A percentile compares a stretch with the other conserved stretches of the same genome.
Evolutionary conservation across 2,797 vertebrate genomes (phyloP).

Genomic region (Vespertilio murinus): DNA sequence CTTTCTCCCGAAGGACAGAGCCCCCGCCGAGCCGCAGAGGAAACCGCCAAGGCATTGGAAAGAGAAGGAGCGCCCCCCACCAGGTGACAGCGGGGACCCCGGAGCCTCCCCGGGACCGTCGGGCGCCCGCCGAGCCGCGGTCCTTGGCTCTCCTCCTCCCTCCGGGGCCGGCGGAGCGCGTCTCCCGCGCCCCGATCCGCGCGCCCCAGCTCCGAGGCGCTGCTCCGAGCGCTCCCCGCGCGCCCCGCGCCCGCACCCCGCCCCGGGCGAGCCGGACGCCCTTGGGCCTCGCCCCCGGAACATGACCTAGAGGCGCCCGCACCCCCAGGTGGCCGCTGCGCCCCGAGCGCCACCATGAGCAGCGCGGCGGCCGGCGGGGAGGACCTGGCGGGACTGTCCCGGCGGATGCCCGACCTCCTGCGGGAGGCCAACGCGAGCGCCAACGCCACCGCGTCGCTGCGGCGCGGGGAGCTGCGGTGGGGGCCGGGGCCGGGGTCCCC

Average conservation of each 20-base stretch:
- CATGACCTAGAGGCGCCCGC: slow-evolving; percentile 79
- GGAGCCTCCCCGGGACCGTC: neutral
- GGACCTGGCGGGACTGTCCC: slow-evolving; percentile 67
- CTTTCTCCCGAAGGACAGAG: neutral
- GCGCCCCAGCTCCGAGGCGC: neutral
- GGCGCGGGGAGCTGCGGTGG: slow-evolving; percentile 76
- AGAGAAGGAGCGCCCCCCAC: too few species aligned
- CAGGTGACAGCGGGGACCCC: neutral
- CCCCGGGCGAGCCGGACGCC: neutral
- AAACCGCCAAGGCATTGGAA: neutral
- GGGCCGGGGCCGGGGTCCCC: slow-evolving; percentile 83
- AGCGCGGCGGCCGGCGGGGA: slow-evolving; percentile 57
- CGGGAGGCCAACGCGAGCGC: slow-evolving; percentile 79
- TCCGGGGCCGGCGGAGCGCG: neutral
- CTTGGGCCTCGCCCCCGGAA: neutral
- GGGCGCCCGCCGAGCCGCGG: too few species aligned
- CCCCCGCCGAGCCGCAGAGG: neutral
- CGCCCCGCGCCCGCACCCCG: neutral
- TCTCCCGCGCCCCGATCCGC: neutral
- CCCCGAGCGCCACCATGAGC: slow-evolving; percentile 76
- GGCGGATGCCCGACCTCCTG: slow-evolving; percentile 62
- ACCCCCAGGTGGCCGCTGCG: slow-evolving; percentile 49
- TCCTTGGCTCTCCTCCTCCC: too few species aligned
- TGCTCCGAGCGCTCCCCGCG: neutral
- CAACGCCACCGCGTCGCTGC: slow-evolving; percentile 82